Percentiles rank a stretch among this genome's conserved stretches.
Conservation (phyloP, 2,113 vertebrate genomes). For the Pitta sordida region DNA sequence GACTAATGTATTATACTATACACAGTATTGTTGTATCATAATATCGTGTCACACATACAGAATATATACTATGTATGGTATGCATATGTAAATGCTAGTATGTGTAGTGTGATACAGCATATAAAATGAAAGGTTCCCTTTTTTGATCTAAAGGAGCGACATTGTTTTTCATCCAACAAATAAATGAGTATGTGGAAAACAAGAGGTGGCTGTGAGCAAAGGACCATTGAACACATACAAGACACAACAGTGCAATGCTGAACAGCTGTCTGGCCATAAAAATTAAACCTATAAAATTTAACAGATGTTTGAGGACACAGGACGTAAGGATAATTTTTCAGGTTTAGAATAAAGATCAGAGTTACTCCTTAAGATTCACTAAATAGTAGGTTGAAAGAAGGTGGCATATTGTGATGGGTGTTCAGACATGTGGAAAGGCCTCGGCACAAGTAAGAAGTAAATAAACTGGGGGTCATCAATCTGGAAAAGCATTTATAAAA, state of each 20-base stretch:
- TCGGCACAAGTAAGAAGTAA: neutral
- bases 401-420: neutral
- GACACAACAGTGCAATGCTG: neutral
- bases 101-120: neutral
- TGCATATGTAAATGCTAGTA: neutral
- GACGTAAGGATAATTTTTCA: neutral
- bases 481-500: neutral
- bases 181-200: neutral
- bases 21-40: neutral
- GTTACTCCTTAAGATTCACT: neutral
- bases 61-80: neutral
- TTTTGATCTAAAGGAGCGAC: neutral
- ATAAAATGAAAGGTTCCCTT: neutral
- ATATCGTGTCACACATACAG: neutral
- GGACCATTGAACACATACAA: neutral
- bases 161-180: neutral
- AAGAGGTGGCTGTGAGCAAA: neutral
- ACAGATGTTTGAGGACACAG: neutral
- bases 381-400: neutral
- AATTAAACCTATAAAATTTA: neutral
- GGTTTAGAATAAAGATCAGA: neutral
- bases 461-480: neutral
- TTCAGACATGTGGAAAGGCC: neutral
- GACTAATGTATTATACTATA: fast-evolving
- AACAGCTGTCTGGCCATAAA: neutral